Evolutionary conservation across 2,113 vertebrate species (phyloP), one percentile per base, ranked within the genome.

Genomic region (Nematolebias whitei): DNA sequence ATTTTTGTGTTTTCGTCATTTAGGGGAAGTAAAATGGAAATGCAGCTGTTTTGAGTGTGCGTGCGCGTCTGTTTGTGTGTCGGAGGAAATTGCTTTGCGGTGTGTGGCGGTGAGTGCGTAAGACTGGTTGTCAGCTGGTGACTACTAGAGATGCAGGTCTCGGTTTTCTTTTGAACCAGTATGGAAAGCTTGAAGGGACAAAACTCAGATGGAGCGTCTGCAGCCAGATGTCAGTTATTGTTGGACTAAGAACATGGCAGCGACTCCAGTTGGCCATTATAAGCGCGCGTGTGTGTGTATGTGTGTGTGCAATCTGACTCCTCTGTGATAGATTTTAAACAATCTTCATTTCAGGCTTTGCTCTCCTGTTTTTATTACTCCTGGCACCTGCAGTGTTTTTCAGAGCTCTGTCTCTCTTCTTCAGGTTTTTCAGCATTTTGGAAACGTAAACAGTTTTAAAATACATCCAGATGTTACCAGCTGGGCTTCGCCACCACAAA

Each of bases 381-480:
- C 85, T 93, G 92, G 89, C 92, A 93, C 92, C 92, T 93, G 93
- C 70, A 76, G 83, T 87, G 86, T 90, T 92, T 92, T 90, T 89
- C 83, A 77, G 80, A 87, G 72, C 75, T 58, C 80, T 68, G 78
- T 81, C 80, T 84, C 71, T 57, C 40, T 65, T 73, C 68, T 63
- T 71, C 73, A 80, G 32, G 78, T 86, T 88, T 87, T 87, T 90
- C 86, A 85, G 84, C 83, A 87, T 92, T 92, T 89, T 92, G 87
- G 90, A 92, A 93, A 93, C 89, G 86, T 92, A 93, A 93, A 93
- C 92, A 92, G 74, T 76, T 82, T 82, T 84, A 91, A 93, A 93
- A 92, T 84, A 89, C 90, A 91, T 93, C 92, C 93, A 94, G 93
- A 94, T 93, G 93, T 93, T 90, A 89, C 88, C 91, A 92, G 91